Conservation (phyloP, 2,797 vertebrate genomes). For the Tadarida brasiliensis region DNA sequence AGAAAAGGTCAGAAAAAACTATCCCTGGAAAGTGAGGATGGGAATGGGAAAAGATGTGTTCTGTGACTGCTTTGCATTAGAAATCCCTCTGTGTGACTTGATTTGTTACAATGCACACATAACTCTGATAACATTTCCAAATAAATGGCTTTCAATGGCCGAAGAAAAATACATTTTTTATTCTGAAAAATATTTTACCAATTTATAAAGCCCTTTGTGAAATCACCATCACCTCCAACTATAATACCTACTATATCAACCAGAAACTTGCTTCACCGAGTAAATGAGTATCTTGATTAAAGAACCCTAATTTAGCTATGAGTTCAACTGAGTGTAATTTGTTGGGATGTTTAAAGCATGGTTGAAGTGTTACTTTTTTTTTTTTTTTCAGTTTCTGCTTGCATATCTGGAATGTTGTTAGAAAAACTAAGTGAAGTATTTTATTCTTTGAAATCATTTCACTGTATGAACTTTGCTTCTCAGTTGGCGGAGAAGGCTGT, state of each 20-base stretch:
- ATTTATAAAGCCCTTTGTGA: background rate
- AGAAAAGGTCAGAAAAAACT: background rate
- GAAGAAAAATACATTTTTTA: background rate
- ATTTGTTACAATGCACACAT: background rate
- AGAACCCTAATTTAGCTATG: background rate
- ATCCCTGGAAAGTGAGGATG: background rate
- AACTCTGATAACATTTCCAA: background rate
- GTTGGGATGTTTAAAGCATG: background rate
- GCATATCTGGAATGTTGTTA: background rate
- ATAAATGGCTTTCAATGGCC: background rate
- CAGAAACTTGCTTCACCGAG: background rate
- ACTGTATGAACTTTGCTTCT: background rate
- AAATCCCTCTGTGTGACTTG: background rate
- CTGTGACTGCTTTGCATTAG: background rate
- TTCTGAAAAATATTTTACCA: background rate
- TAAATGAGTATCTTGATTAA: background rate
- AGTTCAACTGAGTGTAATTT: background rate
- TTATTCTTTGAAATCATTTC: conserved; percentile 72
- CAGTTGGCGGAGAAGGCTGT: conserved; percentile 73
- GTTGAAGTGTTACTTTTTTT: background rate
- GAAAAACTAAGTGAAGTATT: conserved; percentile 61
- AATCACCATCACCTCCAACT: background rate
- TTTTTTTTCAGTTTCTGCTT: background rate
- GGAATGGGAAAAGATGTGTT: background rate
- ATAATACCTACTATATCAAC: background rate